Base-by-base conservation (phyloP, 2,888 invertebrate species). In the Lacanobia wlatinum region DNA sequence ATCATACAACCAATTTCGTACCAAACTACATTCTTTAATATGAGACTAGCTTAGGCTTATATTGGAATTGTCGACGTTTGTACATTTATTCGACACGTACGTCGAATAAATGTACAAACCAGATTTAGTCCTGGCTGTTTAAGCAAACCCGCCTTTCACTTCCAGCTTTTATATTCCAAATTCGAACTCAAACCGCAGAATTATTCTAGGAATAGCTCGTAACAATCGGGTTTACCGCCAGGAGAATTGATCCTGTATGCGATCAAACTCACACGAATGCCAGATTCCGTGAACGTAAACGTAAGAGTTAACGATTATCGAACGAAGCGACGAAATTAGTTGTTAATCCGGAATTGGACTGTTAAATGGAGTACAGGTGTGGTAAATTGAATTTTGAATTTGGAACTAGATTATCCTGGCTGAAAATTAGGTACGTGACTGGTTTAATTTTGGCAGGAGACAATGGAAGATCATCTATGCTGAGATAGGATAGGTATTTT, bases 271-370 rank as follows among this genome's bases (percentile, higher is more conserved):
- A 68, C 82, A 79, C 73, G 61, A 63, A 68, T 59, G 75, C 86
- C 80, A 52, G 80, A 79, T 73, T 79, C 80, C 62, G 81, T 69
- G 87, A 83, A 87, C 84, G 88, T 88, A 84, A 86, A 87, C 84
- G 87, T 74, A 68, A 72, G 85, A 87, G 86, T 88, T 91, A 89
- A 90, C 88, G 87, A 89, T 90, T 90, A 92, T 91, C 86, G 89
- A 85, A 85, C 88, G 82, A 64, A 80, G 82, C 73, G 87, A 77
- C 85, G 87, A 81, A 90, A 91, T 91, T 91, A 89, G 88, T 87
- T 87, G 83, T 85, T 87, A 88, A 89, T 90, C 84, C 73, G 82
- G 80, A 84, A 81, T 81, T 70, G 83, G 72, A 75, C 80, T 40
- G 86, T 86, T 86, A 84, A 85, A 67, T 84, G 78, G 78, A 80